Evolutionary conservation across 2,113 vertebrate species (phyloP), one percentile per base, ranked within the genome.

Genomic region (Australoheros scitulus): DNA sequence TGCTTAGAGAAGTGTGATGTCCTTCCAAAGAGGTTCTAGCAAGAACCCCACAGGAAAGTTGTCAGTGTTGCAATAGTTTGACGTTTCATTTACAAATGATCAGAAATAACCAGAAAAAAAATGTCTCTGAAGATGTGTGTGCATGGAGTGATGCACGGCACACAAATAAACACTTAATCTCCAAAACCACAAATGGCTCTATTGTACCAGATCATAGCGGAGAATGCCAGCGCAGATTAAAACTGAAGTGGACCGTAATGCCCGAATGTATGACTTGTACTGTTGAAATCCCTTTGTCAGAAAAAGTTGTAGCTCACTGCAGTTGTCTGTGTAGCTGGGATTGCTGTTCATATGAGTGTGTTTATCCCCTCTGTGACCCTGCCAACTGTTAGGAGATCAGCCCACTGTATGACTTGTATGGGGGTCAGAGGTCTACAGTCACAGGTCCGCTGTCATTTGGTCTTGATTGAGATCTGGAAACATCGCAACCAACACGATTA

Each of bases 401-500:
- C 47, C 59, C 36, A 63, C 59, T 50, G n/a, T 55, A 22, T 79
- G 76, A 78, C 76, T 77, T 9, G 26, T 61, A 47, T 75, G 61
- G 34, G 77, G 84, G 88, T 91, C 81, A 76, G 88, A 85, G 87
- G 83, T 92, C 83, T 77, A 47, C 1, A 22, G 77, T 65, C 77
- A 74, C 9, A 29, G 38, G 79, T 83, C 84, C 81, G 70, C 80
- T 55, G 63, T 47, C 24, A n/a, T 76, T 34, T 50, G 6, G 17
- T 63, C 2, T 80, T 61, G 15, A 65, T 36, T 58, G 61, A 82
- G 38, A 41, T 47, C 29, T 41, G 9, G 58, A 68, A 68, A 55
- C 2, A 56, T 72, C 59, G 34, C 63, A 0, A 57, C 2, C 29
- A 11, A 20, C 24, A 13, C 5, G 1, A 65, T 68, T 22, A 61